Conservation (phyloP, 2,797 vertebrate species). For the Spinus olivaceus region DNA sequence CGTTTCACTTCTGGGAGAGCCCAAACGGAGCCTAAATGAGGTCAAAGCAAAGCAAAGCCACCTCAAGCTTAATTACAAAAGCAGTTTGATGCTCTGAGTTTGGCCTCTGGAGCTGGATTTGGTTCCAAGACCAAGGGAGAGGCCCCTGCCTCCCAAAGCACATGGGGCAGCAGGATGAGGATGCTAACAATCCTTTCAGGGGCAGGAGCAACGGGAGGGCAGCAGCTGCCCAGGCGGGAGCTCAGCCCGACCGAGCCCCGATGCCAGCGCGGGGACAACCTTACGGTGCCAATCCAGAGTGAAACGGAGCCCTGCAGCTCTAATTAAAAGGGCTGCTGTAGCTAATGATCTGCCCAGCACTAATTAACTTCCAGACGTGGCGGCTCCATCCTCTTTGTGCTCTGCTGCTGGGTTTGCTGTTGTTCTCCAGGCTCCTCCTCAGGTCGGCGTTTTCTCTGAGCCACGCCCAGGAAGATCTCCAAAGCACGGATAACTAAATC, state of each 20-base stretch:
- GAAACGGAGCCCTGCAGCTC: not conserved
- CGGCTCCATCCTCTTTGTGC: not conserved
- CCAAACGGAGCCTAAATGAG: constrained; percentile 9
- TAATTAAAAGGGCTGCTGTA: constrained; percentile 49
- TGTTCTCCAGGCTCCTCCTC: not conserved
- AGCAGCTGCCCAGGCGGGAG: not conserved
- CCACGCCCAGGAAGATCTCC: not conserved
- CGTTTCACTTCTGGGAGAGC: not conserved
- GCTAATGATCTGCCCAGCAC: constrained; percentile 58
- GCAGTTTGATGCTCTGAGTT: constrained; percentile 10
- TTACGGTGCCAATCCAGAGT: not conserved
- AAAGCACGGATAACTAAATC: not conserved
- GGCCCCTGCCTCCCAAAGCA: constrained; percentile 14
- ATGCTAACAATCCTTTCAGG: not conserved
- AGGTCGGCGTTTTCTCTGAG: rapidly evolving
- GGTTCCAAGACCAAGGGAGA: constrained; percentile 16
- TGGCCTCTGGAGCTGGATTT: constrained; percentile 47
- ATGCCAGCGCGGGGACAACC: not conserved
- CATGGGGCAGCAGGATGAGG: not conserved
- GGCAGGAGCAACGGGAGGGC: rapidly evolving
- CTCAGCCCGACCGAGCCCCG: not conserved
- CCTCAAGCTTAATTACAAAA: constrained; percentile 63
- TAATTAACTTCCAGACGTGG: constrained; percentile 56
- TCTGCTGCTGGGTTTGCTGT: not conserved
- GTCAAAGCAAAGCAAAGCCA: constrained; percentile 57